Evolutionary conservation across 2,888 invertebrate species (phyloP).

Genomic region (Nemapogon koenigi): DNA sequence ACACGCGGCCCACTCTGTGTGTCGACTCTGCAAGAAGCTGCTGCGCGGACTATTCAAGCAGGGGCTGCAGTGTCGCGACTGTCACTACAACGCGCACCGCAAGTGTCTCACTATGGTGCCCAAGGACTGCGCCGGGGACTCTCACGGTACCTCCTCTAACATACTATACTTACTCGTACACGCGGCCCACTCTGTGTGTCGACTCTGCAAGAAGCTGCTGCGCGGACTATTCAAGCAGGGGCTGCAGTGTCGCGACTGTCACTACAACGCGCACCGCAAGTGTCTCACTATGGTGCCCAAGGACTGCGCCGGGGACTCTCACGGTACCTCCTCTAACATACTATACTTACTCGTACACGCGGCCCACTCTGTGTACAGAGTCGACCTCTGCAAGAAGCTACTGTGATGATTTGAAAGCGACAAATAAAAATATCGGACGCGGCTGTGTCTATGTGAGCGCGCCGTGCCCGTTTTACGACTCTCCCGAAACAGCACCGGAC

Average conservation of each 20-base stretch:
- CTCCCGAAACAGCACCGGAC: too few relatives aligned
- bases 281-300: slow-evolving; percentile 89
- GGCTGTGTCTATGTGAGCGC: too few relatives aligned
- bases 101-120: slow-evolving; percentile 91
- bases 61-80: slow-evolving; percentile 96
- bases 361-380: slow-evolving; percentile 97
- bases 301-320: slow-evolving; percentile 84
- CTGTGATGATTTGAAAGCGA: too few relatives aligned
- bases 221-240: slow-evolving; percentile 97
- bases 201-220: slow-evolving; percentile 93
- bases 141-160: slow-evolving; percentile 59
- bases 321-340: slow-evolving; percentile 86
- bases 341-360: slow-evolving; percentile 92
- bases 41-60: slow-evolving; percentile 95
- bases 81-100: slow-evolving; percentile 95
- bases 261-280: slow-evolving; percentile 95
- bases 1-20: slow-evolving; percentile 95
- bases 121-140: slow-evolving; percentile 86
- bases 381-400: slow-evolving; percentile 92
- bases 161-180: too few relatives aligned
- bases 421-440: too few relatives aligned
- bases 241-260: slow-evolving; percentile 96
- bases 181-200: slow-evolving; percentile 95
- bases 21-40: slow-evolving; percentile 94
- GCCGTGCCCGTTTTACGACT: too few relatives aligned